These are phyloP conservation scores for Ectobius pallidus DNA, from an alignment of 2,888 invertebrate genomes.

Conservation along the genomic window DNA sequence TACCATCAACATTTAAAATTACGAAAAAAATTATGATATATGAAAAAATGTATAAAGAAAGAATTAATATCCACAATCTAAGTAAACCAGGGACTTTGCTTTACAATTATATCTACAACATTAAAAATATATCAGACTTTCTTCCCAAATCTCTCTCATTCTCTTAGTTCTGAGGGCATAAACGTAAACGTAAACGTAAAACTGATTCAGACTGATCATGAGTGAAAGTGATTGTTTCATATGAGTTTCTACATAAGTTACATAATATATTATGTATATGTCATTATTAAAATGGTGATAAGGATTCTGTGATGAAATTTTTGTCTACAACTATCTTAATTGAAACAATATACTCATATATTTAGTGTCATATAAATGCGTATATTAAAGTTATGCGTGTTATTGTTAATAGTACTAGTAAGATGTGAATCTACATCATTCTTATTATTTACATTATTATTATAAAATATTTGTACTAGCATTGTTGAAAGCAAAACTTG, in stretches of 20 bases:
- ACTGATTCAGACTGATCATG: background rate
- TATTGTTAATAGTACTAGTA: too few relatives aligned
- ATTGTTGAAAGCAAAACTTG: conserved; percentile 21
- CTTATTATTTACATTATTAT: conserved; percentile 19
- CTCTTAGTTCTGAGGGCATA: background rate
- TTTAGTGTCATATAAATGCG: too few relatives aligned
- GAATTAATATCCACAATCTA: background rate
- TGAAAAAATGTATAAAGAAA: background rate
- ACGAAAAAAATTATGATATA: background rate
- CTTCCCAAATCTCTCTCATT: conserved; percentile 20
- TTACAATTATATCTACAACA: conserved; percentile 15
- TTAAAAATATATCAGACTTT: conserved; percentile 26
- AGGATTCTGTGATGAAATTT: conserved; percentile 18
- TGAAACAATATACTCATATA: too few relatives aligned
- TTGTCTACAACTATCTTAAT: background rate
- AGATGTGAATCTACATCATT: too few relatives aligned
- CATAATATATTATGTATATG: background rate
- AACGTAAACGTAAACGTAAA: background rate
- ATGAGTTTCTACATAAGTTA: too few relatives aligned
- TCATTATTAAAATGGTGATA: background rate
- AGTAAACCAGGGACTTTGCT: background rate
- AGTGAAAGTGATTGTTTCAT: conserved; percentile 15
- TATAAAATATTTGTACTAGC: conserved; percentile 25
- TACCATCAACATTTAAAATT: conserved; percentile 18
- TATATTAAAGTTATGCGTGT: conserved; percentile 3